A percentile compares a stretch with the other conserved stretches of the same genome.
phyloP scores from a whole-genome alignment of 2,888 invertebrate species.

The Harpagoxenus sublaevis region DNA sequence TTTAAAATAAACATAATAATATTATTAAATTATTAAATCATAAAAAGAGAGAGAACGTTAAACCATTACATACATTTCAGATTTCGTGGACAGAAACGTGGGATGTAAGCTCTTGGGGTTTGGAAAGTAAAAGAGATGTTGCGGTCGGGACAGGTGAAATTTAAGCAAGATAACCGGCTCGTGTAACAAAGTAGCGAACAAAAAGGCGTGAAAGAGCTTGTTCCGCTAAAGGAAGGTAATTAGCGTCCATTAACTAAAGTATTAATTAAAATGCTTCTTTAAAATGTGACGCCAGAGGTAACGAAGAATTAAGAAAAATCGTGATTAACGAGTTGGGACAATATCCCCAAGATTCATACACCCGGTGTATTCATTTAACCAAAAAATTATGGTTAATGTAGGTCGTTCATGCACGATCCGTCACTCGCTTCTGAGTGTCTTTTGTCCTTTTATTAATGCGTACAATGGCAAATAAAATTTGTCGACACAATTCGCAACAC shows the following conservation, averaged over 20 bases:
- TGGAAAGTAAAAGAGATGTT: constrained; percentile 18
- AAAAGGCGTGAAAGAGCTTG: constrained; percentile 65
- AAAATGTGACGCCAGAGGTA: constrained; percentile 58
- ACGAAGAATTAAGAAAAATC: constrained; percentile 49
- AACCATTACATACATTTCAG: not conserved
- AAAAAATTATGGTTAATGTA: not conserved
- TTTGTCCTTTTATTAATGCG: constrained; percentile 40
- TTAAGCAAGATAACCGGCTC: constrained; percentile 68
- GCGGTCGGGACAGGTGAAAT: constrained; percentile 60
- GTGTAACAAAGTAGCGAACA: constrained; percentile 68
- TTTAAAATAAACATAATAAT: not conserved
- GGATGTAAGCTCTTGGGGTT: not conserved
- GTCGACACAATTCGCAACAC: constrained; percentile 1
- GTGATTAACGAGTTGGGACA: constrained; percentile 13
- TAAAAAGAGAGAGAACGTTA: not conserved
- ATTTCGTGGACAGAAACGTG: not conserved
- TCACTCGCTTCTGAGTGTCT: constrained; percentile 1
- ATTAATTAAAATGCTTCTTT: constrained; percentile 73
- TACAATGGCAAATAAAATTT: constrained; percentile 38
- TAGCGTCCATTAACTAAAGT: constrained; percentile 65
- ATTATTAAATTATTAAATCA: constrained; percentile 23
- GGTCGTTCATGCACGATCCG: not conserved
- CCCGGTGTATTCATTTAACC: not conserved
- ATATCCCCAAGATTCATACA: not conserved
- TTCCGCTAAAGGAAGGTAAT: constrained; percentile 64